These are phyloP conservation scores for Sycophila sp. DNA, from an alignment of 1,140 invertebrate species.

Conservation along the genomic window DNA sequence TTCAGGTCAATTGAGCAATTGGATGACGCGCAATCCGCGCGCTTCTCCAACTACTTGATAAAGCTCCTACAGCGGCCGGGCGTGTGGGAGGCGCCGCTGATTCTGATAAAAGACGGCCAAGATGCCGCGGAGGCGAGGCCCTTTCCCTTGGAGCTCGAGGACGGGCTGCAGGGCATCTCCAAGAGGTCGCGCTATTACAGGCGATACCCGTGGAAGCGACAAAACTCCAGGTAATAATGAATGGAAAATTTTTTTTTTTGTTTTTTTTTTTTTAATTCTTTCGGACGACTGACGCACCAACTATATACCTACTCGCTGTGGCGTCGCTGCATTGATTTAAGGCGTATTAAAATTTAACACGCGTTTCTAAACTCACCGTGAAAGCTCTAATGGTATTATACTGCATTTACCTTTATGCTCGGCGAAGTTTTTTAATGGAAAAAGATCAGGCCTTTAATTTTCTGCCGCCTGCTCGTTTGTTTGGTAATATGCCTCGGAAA, in stretches of 20 bases:
- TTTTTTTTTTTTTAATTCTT: no score
- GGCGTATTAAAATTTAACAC: no score
- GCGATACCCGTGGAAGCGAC: constrained; percentile 72
- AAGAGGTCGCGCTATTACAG: constrained; percentile 71
- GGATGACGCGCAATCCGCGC: constrained; percentile 38
- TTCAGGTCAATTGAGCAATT: constrained; percentile 35
- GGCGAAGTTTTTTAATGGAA: no score
- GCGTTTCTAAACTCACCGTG: no score
- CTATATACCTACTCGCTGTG: no score
- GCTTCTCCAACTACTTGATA: constrained; percentile 42
- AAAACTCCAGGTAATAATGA: constrained; percentile 56
- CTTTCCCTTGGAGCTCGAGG: constrained; percentile 27
- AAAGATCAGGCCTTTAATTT: no score
- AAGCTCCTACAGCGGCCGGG: constrained; percentile 42
- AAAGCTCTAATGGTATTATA: no score
- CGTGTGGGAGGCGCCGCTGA: constrained; percentile 41
- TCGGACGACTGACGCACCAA: no score
- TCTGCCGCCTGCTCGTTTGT: no score
- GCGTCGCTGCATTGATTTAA: no score
- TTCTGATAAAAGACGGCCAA: constrained; percentile 41
- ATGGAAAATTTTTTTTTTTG: not conserved
- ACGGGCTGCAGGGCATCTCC: constrained; percentile 31
- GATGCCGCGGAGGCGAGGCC: constrained; percentile 19
- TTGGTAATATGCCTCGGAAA: no score
- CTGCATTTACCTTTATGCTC: no score